A percentile compares a stretch with the other conserved stretches of the same genome.
Evolutionary conservation across 2,888 invertebrate genomes (phyloP).

Genomic region (Lepidocyrtoides sp.): DNA sequence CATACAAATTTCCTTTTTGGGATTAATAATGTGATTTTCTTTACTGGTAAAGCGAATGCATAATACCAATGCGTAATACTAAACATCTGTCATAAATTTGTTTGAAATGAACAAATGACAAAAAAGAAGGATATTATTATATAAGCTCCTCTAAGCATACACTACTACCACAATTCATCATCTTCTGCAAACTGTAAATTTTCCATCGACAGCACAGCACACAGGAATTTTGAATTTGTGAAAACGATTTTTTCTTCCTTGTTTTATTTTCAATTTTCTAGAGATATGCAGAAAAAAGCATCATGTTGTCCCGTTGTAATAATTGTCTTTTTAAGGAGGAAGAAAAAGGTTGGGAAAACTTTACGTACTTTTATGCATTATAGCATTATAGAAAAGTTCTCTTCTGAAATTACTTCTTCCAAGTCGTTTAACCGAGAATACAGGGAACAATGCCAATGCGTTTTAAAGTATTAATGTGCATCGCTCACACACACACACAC

Average conservation of each 20-base stretch:
- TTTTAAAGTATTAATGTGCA: slow-evolving; percentile 46
- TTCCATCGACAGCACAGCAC: not conserved
- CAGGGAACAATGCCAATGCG: slow-evolving; percentile 55
- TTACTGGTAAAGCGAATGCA: slow-evolving; percentile 28
- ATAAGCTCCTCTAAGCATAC: no score
- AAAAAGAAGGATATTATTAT: no score
- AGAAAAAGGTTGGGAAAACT: not conserved
- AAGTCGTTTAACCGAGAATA: slow-evolving; percentile 61
- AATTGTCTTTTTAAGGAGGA: not conserved
- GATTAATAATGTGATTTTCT: slow-evolving; percentile 26
- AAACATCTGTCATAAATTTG: no score
- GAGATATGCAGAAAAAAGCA: slow-evolving; percentile 5
- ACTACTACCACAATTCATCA: not conserved
- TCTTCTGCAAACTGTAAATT: not conserved
- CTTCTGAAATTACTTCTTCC: slow-evolving; percentile 65
- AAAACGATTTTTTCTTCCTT: not conserved
- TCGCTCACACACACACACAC: not conserved
- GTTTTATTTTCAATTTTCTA: not conserved
- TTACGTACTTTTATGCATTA: slow-evolving; percentile 23
- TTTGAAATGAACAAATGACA: no score
- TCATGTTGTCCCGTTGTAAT: not conserved
- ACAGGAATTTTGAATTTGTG: not conserved
- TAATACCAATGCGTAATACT: no score
- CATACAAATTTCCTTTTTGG: slow-evolving; percentile 14
- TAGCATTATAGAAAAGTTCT: slow-evolving; percentile 41